These are phyloP conservation scores for Datnioides undecimradiatus DNA, from an alignment of 2,113 vertebrate genomes.

Conservation along the genomic window DNA sequence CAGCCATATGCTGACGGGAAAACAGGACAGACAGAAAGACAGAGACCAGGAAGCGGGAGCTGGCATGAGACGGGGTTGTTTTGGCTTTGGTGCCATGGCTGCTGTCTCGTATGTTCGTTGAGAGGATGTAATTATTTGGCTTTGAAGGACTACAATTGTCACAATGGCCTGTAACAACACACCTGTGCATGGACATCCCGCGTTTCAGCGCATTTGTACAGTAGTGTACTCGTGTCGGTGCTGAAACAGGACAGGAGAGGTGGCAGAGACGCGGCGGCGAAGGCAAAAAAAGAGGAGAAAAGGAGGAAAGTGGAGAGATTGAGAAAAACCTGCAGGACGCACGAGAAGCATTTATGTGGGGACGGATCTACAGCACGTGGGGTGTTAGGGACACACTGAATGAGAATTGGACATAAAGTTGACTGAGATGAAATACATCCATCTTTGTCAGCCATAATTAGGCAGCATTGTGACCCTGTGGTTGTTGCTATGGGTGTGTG, in stretches of 20 bases:
- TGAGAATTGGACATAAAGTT: constrained; percentile 68
- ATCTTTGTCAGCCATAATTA: constrained; percentile 77
- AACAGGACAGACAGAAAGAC: constrained; percentile 32
- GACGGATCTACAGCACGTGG: constrained; percentile 33
- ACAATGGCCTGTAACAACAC: neutral
- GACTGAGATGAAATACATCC: constrained; percentile 76
- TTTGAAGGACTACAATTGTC: constrained; percentile 57
- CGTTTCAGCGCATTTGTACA: neutral
- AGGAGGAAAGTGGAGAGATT: constrained; percentile 4
- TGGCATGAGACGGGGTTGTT: constrained; percentile 73
- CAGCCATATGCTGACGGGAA: constrained; percentile 22
- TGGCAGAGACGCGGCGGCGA: neutral
- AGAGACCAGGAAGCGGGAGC: constrained; percentile 39
- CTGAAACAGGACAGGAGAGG: neutral
- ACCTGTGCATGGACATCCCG: neutral
- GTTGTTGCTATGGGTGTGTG: constrained; percentile 58
- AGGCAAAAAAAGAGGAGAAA: constrained; percentile 31
- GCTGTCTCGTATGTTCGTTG: constrained; percentile 63
- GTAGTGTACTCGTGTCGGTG: neutral
- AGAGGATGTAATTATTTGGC: constrained; percentile 73
- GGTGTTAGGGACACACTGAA: constrained; percentile 48
- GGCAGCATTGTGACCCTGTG: constrained; percentile 62
- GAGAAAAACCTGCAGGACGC: constrained; percentile 45
- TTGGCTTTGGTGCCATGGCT: constrained; percentile 63
- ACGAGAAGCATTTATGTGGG: constrained; percentile 25